Conservation (phyloP, 2,797 vertebrate genomes). For the Anolis apletophallus region DNA sequence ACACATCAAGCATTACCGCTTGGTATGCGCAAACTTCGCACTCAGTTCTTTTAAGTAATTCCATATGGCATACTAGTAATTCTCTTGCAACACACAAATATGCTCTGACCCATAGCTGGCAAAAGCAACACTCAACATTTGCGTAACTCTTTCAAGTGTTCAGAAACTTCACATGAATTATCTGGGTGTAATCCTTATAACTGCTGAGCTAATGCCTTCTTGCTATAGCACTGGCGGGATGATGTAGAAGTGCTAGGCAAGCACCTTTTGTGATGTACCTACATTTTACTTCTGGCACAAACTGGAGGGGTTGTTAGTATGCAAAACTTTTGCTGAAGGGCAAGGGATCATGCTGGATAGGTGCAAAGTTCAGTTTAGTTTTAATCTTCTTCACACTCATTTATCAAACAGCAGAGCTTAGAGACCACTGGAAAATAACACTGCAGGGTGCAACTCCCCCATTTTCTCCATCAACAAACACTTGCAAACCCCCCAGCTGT, state of each 20-base stretch:
- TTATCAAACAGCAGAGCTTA: neutral
- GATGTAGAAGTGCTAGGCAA: neutral
- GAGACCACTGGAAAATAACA: neutral
- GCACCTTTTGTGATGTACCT: neutral
- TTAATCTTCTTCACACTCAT: neutral
- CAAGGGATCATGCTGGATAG: neutral
- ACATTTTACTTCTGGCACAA: neutral
- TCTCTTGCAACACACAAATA: neutral
- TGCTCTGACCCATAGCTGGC: neutral
- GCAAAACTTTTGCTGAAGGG: neutral
- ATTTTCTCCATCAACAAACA: neutral
- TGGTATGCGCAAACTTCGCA: neutral
- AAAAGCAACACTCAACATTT: neutral
- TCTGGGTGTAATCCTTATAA: neutral
- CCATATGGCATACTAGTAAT: neutral
- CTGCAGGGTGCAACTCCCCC: slow-evolving; percentile 1
- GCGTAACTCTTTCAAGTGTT: neutral
- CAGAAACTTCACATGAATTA: neutral
- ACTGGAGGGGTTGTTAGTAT: neutral
- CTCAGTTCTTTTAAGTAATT: neutral
- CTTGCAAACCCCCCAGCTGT: accelerated
- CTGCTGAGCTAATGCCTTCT: neutral
- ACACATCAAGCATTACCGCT: neutral
- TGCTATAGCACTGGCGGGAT: neutral
- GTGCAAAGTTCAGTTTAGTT: neutral